These are phyloP conservation scores for Cydia pomonella DNA, from an alignment of 1,140 invertebrate genomes.

Conservation along the genomic window DNA sequence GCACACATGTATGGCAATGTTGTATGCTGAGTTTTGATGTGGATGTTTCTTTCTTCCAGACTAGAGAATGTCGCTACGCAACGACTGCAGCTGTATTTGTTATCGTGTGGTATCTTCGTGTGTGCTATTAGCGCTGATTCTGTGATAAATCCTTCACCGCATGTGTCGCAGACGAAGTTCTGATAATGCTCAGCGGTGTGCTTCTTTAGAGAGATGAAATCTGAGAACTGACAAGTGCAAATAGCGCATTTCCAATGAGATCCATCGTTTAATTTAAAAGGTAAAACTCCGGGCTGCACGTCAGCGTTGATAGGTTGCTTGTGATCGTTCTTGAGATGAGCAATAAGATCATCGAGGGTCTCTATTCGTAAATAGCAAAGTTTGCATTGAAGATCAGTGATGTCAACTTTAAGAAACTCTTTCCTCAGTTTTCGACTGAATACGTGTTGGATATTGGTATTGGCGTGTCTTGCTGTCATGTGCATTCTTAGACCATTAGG, in stretches of 20 bases:
- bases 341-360: constrained; percentile 62
- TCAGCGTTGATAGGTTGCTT: constrained; percentile 67
- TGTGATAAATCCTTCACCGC: constrained; percentile 74
- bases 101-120: constrained; percentile 67
- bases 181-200: constrained; percentile 74
- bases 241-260: constrained; percentile 68
- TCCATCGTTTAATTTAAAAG: constrained; percentile 68
- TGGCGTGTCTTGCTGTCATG: constrained; percentile 65
- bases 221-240: constrained; percentile 66
- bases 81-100: constrained; percentile 70
- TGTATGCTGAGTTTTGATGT: constrained; percentile 70
- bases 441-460: constrained; percentile 63
- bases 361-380: constrained; percentile 68
- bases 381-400: constrained; percentile 70
- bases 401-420: constrained; percentile 71
- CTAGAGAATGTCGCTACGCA: constrained; percentile 72
- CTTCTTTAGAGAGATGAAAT: constrained; percentile 73
- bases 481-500: constrained; percentile 65
- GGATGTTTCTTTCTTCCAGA: constrained; percentile 63
- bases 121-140: constrained; percentile 66
- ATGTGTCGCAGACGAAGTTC: constrained; percentile 77
- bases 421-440: constrained; percentile 68
- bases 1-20: constrained; percentile 68
- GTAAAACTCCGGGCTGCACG: constrained; percentile 66
- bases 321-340: constrained; percentile 69